Evolutionary conservation across 1,140 invertebrate genomes (phyloP).

Genomic region (Diachasmimorpha longicaudata): DNA sequence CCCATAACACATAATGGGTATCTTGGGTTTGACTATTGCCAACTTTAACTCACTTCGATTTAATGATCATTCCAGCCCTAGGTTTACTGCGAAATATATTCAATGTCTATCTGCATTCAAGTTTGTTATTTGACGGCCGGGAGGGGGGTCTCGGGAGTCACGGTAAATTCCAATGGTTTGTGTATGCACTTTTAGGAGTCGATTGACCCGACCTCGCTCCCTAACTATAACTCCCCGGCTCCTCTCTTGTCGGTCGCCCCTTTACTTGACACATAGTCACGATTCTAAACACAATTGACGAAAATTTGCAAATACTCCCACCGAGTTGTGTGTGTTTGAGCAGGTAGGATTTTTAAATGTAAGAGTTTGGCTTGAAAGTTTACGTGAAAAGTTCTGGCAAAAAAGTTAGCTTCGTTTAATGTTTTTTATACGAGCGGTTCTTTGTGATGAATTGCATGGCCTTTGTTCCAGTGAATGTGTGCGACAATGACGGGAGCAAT

Average conservation of each 20-base stretch:
- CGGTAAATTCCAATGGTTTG: background rate
- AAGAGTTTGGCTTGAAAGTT: background rate
- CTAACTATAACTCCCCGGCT: background rate
- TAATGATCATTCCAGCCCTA: background rate
- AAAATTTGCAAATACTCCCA: background rate
- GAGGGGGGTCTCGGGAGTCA: background rate
- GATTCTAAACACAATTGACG: background rate
- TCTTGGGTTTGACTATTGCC: background rate
- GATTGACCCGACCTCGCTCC: conserved; percentile 8
- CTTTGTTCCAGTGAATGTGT: too few species aligned
- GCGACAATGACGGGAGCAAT: too few species aligned
- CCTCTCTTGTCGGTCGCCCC: background rate
- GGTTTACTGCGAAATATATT: background rate
- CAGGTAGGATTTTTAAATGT: background rate
- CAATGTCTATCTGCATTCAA: background rate
- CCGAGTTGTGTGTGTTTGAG: background rate
- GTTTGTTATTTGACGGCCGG: background rate
- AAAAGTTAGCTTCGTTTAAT: too few species aligned
- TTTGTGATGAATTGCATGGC: too few species aligned
- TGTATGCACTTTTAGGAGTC: background rate
- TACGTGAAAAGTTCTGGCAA: background rate
- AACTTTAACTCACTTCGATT: background rate
- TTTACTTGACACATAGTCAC: conserved; percentile 1
- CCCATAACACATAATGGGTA: conserved; percentile 1
- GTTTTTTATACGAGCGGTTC: too few species aligned